A percentile compares a stretch with the other conserved stretches of the same genome.
Evolutionary conservation across 64 coral and sea anemone species (phyloP).

Genomic region (Stylophora pistillata): DNA sequence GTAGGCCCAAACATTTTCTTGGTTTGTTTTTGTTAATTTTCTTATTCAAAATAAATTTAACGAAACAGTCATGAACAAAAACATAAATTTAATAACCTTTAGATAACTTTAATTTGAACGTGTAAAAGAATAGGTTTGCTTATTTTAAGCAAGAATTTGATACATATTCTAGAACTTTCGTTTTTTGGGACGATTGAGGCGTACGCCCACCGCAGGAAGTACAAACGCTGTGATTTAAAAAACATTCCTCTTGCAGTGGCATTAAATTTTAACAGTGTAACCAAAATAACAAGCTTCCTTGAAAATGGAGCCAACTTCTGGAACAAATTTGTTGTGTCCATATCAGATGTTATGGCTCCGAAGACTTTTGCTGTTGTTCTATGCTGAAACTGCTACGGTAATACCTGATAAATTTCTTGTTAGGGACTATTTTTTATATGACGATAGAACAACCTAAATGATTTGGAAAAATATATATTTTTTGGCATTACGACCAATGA

Average conservation of each 20-base stretch:
- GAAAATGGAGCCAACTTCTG: neutral
- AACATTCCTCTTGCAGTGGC: neutral
- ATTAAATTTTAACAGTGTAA: conserved; percentile 29
- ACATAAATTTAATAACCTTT: no score
- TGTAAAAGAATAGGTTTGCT: no score
- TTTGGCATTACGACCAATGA: neutral
- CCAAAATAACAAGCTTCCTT: neutral
- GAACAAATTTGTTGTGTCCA: neutral
- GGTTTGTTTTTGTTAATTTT: no score
- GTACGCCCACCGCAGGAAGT: neutral
- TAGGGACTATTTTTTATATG: neutral
- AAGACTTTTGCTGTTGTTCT: neutral
- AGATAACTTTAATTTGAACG: no score
- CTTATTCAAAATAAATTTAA: no score
- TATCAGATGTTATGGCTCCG: neutral
- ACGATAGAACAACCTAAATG: neutral
- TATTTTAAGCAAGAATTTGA: no score
- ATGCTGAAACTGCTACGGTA: neutral
- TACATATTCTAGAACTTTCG: neutral
- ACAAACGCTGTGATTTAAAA: neutral
- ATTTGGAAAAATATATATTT: neutral
- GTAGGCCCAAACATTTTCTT: no score
- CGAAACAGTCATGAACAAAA: no score
- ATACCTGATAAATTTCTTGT: neutral
- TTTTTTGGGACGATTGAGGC: neutral